Base-by-base conservation (phyloP, 2,888 invertebrate species). In the Stenodera caucasica region DNA sequence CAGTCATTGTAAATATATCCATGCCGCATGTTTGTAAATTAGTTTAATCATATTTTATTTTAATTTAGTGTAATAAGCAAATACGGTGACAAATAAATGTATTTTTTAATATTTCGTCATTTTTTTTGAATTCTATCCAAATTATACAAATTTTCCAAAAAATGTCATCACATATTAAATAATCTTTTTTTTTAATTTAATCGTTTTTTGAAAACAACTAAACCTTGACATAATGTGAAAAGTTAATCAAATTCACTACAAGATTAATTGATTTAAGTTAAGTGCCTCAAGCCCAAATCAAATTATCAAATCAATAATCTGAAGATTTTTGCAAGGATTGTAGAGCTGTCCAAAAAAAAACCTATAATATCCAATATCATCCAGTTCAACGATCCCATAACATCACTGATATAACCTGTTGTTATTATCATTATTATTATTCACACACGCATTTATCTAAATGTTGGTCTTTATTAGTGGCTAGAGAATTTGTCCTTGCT, bases 401-500 rank as follows among this genome's bases (percentile, higher is more conserved):
- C 40, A 26, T 21, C 15, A 9, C 21, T 50, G 58, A 50, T 29
- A 50, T 37, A 59, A 59, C 49, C 14, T 21, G 9, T 9, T 49
- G 14, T 26, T 35, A 30, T 32, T 50, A 33, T n/a, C 55, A 54
- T 26, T 51, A 32, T 58, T 58, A 53, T 55, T 63, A 61, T 60
- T 70, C 64, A 65, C 60, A 55, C 66, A 60, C 73, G 60, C 66
- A 66, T 65, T 67, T 64, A 60, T 65, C 66, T 73, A 73, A 74
- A 73, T 73, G 72, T 71, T 74, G 74, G 75, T 71, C 67, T 72
- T 63, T 70, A 57, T 55, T 40, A 69, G 63, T 60, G 70, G 66
- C 66, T 67, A 67, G 65, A 67, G 60, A 65, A 67, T 71, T 65
- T 70, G 77, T 75, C 78, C 78, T 78, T 78, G 77, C 70, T 69